phyloP scores from a whole-genome alignment of 2,797 vertebrate genomes.

The Selene dorsalis region DNA sequence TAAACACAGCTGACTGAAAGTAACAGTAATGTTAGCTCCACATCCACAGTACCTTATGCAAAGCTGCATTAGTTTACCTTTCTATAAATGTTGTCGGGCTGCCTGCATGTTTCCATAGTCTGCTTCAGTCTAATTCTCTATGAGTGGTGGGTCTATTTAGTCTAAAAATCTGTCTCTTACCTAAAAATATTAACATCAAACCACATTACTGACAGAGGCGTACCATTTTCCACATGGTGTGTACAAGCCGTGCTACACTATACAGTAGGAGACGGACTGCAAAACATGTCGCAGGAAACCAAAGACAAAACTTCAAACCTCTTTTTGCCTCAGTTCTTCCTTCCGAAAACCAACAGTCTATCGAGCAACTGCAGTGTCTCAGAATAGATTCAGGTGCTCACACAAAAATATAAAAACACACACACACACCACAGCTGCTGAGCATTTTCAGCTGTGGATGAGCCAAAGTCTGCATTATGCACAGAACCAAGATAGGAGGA shows the following conservation, averaged over 20 bases:
- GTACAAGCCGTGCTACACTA: not conserved
- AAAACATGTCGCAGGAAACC: not conserved
- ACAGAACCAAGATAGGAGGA: not conserved
- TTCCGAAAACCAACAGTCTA: slow-evolving; percentile 19
- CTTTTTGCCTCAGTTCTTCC: not conserved
- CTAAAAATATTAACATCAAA: not conserved
- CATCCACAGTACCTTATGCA: no score
- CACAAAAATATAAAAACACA: not conserved
- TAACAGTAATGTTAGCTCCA: not conserved
- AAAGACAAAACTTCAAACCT: not conserved
- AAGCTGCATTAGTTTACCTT: not conserved
- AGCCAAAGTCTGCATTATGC: slow-evolving; percentile 9
- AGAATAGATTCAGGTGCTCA: slow-evolving; percentile 34
- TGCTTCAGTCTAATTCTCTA: not conserved
- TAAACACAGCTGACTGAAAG: no score
- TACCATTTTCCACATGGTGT: not conserved
- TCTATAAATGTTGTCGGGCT: not conserved
- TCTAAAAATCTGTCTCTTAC: not conserved
- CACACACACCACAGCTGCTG: slow-evolving; percentile 25
- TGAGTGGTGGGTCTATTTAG: not conserved
- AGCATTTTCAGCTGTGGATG: slow-evolving; percentile 40
- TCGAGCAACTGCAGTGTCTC: slow-evolving; percentile 12
- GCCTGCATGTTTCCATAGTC: not conserved
- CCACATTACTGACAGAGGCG: not conserved
- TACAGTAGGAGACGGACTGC: not conserved